Evolutionary conservation across 2,113 vertebrate genomes (phyloP).

Genomic region (Myotis lucifugus): DNA sequence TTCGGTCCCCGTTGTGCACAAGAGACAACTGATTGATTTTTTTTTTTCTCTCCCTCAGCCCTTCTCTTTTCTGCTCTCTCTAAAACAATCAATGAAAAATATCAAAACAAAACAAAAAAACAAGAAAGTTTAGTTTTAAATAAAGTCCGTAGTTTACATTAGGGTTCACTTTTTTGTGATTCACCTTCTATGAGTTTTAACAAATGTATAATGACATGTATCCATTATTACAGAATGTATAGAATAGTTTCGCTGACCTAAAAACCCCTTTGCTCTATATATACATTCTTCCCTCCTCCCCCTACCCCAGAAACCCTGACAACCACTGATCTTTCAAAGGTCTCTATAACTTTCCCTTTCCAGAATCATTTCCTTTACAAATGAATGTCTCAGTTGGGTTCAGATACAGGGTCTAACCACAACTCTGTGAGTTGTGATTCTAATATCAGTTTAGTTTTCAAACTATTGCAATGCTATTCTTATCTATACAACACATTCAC

Average conservation of each 20-base stretch:
- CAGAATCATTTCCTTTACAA: not conserved
- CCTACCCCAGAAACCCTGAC: not conserved
- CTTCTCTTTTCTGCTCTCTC: not conserved
- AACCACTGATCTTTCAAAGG: not conserved
- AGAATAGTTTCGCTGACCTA: not conserved
- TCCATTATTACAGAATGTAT: not conserved
- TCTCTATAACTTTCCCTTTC: not conserved
- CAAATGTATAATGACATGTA: not conserved
- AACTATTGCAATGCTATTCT: not conserved
- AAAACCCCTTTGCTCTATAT: not conserved
- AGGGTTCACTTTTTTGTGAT: not conserved
- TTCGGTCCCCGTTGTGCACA: not conserved
- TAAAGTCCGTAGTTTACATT: not conserved
- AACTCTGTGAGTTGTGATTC: not conserved
- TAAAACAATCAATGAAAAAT: not conserved
- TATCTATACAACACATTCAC: not conserved
- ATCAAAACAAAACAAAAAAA: not conserved
- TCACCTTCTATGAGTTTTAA: not conserved
- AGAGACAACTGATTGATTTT: not conserved
- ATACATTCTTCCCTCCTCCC: fast-evolving
- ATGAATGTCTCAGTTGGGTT: not conserved
- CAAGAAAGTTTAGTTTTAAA: not conserved
- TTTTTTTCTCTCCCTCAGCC: not conserved
- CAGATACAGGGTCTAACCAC: not conserved
- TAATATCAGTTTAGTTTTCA: not conserved